phyloP scores from a whole-genome alignment of 37 sponge, comb jelly and placozoan species.

The Lycopodina hypogea region DNA sequence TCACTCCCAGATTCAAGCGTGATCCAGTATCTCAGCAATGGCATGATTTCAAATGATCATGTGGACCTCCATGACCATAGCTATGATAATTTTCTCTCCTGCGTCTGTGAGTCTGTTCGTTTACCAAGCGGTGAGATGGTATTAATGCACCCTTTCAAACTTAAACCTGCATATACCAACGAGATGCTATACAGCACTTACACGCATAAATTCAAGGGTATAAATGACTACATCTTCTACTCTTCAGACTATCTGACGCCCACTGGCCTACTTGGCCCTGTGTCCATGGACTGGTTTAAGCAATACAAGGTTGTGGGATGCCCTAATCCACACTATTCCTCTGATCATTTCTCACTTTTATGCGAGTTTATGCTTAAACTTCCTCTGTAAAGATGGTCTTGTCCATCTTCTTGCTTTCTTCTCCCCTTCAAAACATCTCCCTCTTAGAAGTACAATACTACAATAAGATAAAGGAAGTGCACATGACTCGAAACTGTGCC shows the following conservation, averaged over 20 bases:
- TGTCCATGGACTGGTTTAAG: conserved; percentile 85
- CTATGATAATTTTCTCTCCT: conserved; percentile 79
- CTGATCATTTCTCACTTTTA: conserved; percentile 92
- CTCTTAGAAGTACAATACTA: not conserved
- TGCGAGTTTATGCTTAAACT: conserved; percentile 80
- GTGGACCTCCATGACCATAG: conserved; percentile 71
- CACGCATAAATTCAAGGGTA: conserved; percentile 95
- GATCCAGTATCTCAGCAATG: conserved; percentile 77
- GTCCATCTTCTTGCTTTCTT: not conserved
- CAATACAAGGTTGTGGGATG: conserved; percentile 84
- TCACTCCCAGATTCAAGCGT: conserved; percentile 95
- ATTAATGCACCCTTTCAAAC: conserved; percentile 77
- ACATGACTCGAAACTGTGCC: too few relatives aligned
- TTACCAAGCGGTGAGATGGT: conserved; percentile 52
- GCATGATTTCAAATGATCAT: conserved; percentile 70
- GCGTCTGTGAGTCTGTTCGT: conserved; percentile 46
- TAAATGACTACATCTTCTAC: conserved; percentile 93
- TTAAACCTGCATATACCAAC: conserved; percentile 67
- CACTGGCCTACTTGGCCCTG: conserved; percentile 73
- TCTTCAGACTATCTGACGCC: conserved; percentile 64
- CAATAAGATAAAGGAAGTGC: not conserved
- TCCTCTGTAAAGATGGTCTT: too few relatives aligned
- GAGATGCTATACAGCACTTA: conserved; percentile 82
- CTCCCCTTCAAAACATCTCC: not conserved
- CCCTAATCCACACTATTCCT: conserved; percentile 93